These are phyloP conservation scores for Dysdera silvatica DNA, from an alignment of 1,140 invertebrate genomes.

Conservation along the genomic window DNA sequence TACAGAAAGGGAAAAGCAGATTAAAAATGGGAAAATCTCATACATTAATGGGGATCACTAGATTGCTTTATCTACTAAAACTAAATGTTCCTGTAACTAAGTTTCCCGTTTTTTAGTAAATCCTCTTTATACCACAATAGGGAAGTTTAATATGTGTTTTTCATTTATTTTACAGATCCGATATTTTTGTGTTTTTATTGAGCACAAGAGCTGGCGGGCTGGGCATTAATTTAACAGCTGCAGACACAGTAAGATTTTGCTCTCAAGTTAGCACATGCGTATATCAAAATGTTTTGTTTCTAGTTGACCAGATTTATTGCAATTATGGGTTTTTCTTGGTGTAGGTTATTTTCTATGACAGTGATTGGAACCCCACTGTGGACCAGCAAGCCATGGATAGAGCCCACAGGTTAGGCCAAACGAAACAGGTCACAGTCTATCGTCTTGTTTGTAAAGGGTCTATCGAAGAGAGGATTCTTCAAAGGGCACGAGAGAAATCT, in stretches of 20 bases:
- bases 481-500: conserved; percentile 80
- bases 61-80: too few species aligned
- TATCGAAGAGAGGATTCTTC: conserved; percentile 82
- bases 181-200: conserved; percentile 92
- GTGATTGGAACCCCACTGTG: conserved; percentile 97
- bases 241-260: conserved; percentile 75
- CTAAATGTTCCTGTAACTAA: background rate
- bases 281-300: too few species aligned
- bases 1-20: too few species aligned
- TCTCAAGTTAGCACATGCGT: background rate
- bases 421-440: conserved; percentile 71
- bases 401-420: conserved; percentile 68
- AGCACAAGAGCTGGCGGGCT: conserved; percentile 94
- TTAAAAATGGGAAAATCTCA: too few species aligned
- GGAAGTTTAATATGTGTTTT: background rate
- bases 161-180: conserved; percentile 49
- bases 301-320: too few species aligned
- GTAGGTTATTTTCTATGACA: conserved; percentile 97
- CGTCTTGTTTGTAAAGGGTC: conserved; percentile 82
- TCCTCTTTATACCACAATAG: background rate
- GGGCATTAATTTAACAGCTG: conserved; percentile 96
- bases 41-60: too few species aligned
- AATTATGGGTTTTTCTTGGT: conserved; percentile 36
- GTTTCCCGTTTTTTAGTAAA: background rate
- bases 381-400: conserved; percentile 92